phyloP scores from a whole-genome alignment of 2,797 vertebrate genomes.

The Danio tinwini region DNA sequence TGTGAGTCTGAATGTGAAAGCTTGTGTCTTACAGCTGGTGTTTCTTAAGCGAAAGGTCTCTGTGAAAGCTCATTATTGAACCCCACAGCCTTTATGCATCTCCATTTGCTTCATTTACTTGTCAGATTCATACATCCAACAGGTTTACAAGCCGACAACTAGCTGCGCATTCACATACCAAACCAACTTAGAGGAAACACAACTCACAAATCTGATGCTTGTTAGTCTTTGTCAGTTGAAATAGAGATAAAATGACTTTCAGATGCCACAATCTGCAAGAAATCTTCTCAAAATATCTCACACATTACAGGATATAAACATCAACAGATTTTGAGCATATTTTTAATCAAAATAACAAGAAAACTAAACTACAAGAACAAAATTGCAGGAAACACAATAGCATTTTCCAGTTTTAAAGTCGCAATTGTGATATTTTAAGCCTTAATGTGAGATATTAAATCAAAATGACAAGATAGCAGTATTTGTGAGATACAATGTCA shows the following conservation, averaged over 20 bases:
- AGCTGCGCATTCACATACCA: constrained; percentile 7
- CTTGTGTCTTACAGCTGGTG: constrained; percentile 8
- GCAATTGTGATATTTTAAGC: background rate
- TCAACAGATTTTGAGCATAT: background rate
- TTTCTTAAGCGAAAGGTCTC: constrained; percentile 49
- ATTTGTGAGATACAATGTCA: too few species aligned
- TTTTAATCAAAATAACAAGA: background rate
- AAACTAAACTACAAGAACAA: background rate
- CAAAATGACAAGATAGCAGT: too few species aligned
- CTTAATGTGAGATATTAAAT: background rate
- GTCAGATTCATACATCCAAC: background rate
- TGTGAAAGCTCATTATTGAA: constrained; percentile 53
- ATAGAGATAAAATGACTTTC: background rate
- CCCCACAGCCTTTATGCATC: constrained; percentile 33
- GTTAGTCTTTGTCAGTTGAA: background rate
- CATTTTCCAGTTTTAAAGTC: background rate
- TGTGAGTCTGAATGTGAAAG: background rate
- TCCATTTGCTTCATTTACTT: constrained; percentile 32
- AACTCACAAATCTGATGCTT: background rate
- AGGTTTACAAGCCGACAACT: background rate
- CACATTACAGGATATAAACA: background rate
- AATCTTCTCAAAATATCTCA: background rate
- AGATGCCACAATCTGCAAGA: background rate
- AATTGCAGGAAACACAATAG: background rate
- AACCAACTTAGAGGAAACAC: background rate